Base-by-base conservation (phyloP, 2,888 invertebrate species). In the Hylaea fasciaria region DNA sequence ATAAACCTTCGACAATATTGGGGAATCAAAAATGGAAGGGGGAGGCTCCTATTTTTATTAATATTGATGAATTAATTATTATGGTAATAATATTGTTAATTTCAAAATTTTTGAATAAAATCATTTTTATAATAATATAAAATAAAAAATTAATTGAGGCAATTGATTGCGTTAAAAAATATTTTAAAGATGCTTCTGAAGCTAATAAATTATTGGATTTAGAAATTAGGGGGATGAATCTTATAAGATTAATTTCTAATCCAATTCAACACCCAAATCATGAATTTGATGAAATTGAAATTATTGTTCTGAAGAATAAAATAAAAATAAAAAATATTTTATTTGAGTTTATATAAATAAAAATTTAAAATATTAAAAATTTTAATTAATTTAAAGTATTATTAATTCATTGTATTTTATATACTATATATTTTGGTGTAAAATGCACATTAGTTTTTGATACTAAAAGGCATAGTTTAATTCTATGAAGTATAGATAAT, bases 1-100 rank as follows among this genome's bases (percentile, higher is more conserved):
- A 84, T 87, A 94, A 71, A 1, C 93, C 93, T 87, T 93, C 93
- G 71, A 93, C 89, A 77, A 94, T 87, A 85, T 91, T 92, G 0
- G 93, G 93, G 17, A 93, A 94, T 92, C 94, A 94, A 74, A 93
- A 93, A 82, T 94, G 93, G 51, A 94, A 93, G 0, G 94, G 94
- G 7, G 91, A 83, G 0, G 93, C 86, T 68, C 94, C 94, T 88
- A 92, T 91, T 93, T 94, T 94, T 85, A 93, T 82, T 78, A 94
- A 73, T 73, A 93, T 66, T 3, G 88, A 78, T 0, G 85, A 88
- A 65, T 87, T 82, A 71, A 86, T 83, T 81, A 89, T 80, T 64
- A 85, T 77, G 60, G 71, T 74, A 43, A 82, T 68, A 55, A 78
- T 72, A 71, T 72, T 78, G 77, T 82, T 76, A 69, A 75, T 73